phyloP scores from a whole-genome alignment of 2,888 invertebrate species.

The Xestobium rufovillosum region DNA sequence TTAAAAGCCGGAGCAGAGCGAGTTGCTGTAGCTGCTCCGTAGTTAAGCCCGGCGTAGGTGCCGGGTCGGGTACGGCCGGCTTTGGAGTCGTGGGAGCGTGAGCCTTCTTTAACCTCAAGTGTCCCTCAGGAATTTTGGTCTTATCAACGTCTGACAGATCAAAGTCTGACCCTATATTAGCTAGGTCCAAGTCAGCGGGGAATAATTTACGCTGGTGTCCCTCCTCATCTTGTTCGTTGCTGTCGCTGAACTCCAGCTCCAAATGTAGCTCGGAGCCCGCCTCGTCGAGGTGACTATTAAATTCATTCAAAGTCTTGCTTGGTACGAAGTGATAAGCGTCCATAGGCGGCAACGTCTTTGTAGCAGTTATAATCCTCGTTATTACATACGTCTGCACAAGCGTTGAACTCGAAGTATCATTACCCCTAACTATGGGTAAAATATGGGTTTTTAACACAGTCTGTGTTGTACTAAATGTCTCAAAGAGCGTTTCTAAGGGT shows the following conservation, averaged over 20 bases:
- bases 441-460: slow-evolving; percentile 83
- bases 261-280: slow-evolving; percentile 81
- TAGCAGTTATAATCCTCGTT: slow-evolving; percentile 80
- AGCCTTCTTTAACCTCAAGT: slow-evolving; percentile 46
- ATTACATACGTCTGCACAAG: slow-evolving; percentile 84
- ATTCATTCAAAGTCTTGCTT: slow-evolving; percentile 79
- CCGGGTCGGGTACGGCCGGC: slow-evolving; percentile 30
- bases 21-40: slow-evolving; percentile 70
- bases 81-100: slow-evolving; percentile 29
- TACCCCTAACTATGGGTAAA: slow-evolving; percentile 70
- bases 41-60: slow-evolving; percentile 49
- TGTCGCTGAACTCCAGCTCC: slow-evolving; percentile 79
- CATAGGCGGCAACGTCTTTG: slow-evolving; percentile 82
- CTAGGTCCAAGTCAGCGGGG: slow-evolving; percentile 61
- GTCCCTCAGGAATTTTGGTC: slow-evolving; percentile 49
- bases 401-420: slow-evolving; percentile 69
- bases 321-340: slow-evolving; percentile 82
- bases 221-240: slow-evolving; percentile 56
- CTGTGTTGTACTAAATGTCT: slow-evolving; percentile 88
- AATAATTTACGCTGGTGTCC: slow-evolving; percentile 47
- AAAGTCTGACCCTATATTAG: slow-evolving; percentile 65
- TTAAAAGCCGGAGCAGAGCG: slow-evolving; percentile 62
- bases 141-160: slow-evolving; percentile 65
- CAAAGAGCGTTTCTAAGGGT: slow-evolving; percentile 79
- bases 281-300: slow-evolving; percentile 80